phyloP scores from a whole-genome alignment of 2,797 vertebrate genomes.

The Spondyliosoma cantharus region DNA sequence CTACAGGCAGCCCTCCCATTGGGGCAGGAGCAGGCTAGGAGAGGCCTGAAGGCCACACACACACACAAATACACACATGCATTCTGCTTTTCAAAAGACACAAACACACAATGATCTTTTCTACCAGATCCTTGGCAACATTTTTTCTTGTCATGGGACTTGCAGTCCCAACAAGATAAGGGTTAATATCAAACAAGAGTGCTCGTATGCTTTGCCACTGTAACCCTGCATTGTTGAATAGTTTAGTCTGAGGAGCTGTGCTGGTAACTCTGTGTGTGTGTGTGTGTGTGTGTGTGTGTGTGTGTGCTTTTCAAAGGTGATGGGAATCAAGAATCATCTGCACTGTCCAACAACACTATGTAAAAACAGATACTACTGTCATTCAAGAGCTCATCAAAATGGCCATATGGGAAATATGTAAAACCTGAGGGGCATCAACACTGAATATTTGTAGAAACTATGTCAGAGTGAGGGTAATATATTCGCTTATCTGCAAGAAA shows the following conservation, averaged over 20 bases:
- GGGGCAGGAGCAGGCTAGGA: conserved; percentile 80
- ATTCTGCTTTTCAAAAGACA: conserved; percentile 75
- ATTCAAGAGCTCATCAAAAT: conserved; percentile 70
- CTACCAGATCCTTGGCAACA: conserved; percentile 75
- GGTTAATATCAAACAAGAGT: conserved; percentile 84
- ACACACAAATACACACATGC: conserved; percentile 66
- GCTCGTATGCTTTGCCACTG: conserved; percentile 74
- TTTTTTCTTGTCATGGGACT: conserved; percentile 80
- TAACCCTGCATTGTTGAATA: conserved; percentile 79
- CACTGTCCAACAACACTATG: conserved; percentile 52
- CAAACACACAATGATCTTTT: conserved; percentile 72
- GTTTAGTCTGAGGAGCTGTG: conserved; percentile 62
- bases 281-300: conserved; percentile 49
- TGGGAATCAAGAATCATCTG: conserved; percentile 65
- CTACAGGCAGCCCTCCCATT: conserved; percentile 82
- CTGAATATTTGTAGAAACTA: conserved; percentile 44
- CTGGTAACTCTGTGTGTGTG: conserved; percentile 39
- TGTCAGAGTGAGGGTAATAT: conserved; percentile 53
- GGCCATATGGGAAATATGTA: conserved; percentile 57
- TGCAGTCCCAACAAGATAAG: conserved; percentile 80
- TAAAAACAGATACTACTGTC: conserved; percentile 73
- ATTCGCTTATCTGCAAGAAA: conserved; percentile 48
- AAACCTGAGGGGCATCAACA: conserved; percentile 50
- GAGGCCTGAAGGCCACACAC: conserved; percentile 81
- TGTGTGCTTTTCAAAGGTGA: conserved; percentile 67